Conservation (phyloP, 2,113 vertebrate species). For the Hypocryptadius cinnamomeus region DNA sequence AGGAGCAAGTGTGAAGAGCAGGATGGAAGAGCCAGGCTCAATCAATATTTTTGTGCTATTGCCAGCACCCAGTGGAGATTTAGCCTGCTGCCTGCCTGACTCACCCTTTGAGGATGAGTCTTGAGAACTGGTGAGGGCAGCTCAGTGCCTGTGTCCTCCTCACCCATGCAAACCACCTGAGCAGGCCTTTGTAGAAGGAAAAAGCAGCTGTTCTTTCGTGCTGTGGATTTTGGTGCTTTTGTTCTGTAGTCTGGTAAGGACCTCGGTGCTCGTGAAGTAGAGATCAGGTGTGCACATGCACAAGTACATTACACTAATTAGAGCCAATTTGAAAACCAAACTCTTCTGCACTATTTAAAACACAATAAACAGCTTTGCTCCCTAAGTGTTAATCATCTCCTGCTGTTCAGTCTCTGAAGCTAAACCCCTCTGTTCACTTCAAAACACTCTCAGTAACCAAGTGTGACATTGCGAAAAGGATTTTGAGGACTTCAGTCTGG, state of each 20-base stretch:
- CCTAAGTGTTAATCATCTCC: conserved; percentile 62
- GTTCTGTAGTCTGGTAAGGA: not conserved
- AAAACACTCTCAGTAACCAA: conserved; percentile 58
- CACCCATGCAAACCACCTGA: not conserved
- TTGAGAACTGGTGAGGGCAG: not conserved
- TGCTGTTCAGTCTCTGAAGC: conserved; percentile 59
- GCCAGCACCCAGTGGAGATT: not conserved
- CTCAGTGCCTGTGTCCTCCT: not conserved
- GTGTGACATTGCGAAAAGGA: conserved; percentile 46
- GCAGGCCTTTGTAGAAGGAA: not conserved
- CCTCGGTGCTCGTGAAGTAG: not conserved
- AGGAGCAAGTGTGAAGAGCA: not conserved
- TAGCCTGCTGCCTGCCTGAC: not conserved
- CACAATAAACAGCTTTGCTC: conserved; percentile 64
- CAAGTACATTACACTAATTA: conserved; percentile 50
- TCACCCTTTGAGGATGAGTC: not conserved
- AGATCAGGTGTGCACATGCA: conserved; percentile 34
- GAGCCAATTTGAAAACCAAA: conserved; percentile 55
- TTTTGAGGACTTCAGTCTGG: conserved; percentile 52
- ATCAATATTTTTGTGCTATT: not conserved
- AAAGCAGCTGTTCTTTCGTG: not conserved
- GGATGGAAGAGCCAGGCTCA: not conserved
- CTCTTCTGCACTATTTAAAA: conserved; percentile 63
- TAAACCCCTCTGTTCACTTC: conserved; percentile 52
- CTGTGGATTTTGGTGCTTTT: not conserved